These are phyloP conservation scores for Macrosteles quadrilineatus DNA, from an alignment of 1,140 invertebrate genomes.

Conservation along the genomic window DNA sequence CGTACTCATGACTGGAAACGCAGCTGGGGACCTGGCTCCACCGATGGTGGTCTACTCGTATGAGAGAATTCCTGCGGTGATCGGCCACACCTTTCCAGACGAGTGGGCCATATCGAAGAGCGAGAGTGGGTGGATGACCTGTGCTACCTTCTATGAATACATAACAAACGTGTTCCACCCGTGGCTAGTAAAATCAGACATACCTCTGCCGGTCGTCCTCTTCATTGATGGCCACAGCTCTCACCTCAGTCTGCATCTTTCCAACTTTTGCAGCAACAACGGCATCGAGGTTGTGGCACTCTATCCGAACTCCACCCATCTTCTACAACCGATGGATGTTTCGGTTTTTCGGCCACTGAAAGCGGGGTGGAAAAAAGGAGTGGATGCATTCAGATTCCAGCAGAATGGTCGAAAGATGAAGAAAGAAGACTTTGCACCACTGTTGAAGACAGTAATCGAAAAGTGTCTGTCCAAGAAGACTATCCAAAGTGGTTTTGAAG, in stretches of 20 bases:
- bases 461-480: neutral
- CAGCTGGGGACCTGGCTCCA: no score
- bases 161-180: slow-evolving; percentile 38
- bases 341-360: no score
- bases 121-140: slow-evolving; percentile 44
- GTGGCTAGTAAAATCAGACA: slow-evolving; percentile 33
- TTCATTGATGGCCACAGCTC: slow-evolving; percentile 53
- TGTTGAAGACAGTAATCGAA: slow-evolving; percentile 29
- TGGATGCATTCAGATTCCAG: slow-evolving; percentile 38
- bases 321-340: no score
- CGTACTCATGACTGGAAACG: no score
- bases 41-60: no score
- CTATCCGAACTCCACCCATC: slow-evolving; percentile 51
- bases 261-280: slow-evolving; percentile 49
- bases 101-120: no score
- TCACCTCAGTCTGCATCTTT: slow-evolving; percentile 48
- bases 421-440: slow-evolving; percentile 32
- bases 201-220: slow-evolving; percentile 45
- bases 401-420: slow-evolving; percentile 38
- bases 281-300: slow-evolving; percentile 49
- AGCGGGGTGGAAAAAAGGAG: slow-evolving; percentile 46
- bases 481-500: neutral
- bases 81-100: slow-evolving; percentile 42
- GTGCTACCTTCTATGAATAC: slow-evolving; percentile 34
- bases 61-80: slow-evolving; percentile 43